Evolutionary conservation across 2,113 vertebrate genomes (phyloP), one percentile per base, ranked within the genome.

Genomic region (Pao palembangensis): DNA sequence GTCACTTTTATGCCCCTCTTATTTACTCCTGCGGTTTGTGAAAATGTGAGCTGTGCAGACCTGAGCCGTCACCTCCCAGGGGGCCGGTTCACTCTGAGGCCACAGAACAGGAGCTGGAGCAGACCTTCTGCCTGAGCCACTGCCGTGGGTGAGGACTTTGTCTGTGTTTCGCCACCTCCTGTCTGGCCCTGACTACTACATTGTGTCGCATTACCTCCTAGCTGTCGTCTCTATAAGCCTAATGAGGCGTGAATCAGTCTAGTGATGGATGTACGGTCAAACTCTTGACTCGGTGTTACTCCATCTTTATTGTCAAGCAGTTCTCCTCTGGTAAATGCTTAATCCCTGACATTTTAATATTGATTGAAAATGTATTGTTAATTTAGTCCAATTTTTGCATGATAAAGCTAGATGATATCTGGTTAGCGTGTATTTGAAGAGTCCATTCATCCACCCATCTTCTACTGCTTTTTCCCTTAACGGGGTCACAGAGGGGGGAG

Each of bases 71-170:
- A 44, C 71, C 38, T 88, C 86, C 79, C 84, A 43, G 69, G 82
- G 74, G 84, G 70, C 69, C 71, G 73, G 88, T 87, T 91, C 85
- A 90, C 58, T 44, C 68, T 51, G 74, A 76, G 88, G 88, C 73
- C 85, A 85, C 42, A 28, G 77, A 71, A 85, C 84, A 82, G 71
- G 81, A 67, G 64, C 72, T 75, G 75, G 80, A 84, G 81, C 76
- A 87, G 66, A 69, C 67, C 55, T 73, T 79, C 28, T 58, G 64
- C 73, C 78, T 85, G 81, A 82, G 85, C 73, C 72, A 61, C 64
- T 6, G 19, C 67, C 61, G 69, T 58, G 64, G 59, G 59, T 54
- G 67, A 73, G 42, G 61, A 16, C 62, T 61, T 56, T 65, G 59
- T 55, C 62, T 65, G 63, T n/a, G 61, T 55, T 59, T 71, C 61